Conservation (phyloP, 2,113 vertebrate species). For the Ia io region DNA sequence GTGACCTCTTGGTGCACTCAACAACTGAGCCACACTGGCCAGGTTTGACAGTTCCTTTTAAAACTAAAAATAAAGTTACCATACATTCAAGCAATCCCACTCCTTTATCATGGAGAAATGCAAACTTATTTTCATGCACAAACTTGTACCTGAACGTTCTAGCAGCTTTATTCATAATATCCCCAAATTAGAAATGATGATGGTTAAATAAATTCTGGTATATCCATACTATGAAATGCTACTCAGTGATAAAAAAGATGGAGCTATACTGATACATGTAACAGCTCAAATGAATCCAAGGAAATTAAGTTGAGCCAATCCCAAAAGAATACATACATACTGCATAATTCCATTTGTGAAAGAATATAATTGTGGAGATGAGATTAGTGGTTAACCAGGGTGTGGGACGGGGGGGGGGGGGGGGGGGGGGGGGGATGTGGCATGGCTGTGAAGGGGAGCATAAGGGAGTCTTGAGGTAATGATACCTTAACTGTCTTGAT, state of each 20-base stretch:
- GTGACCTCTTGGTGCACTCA: too few species aligned
- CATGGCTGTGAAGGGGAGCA: background rate
- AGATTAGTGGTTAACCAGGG: background rate
- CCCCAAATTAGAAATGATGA: background rate
- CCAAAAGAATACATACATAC: background rate
- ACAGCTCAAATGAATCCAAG: background rate
- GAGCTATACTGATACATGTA: background rate
- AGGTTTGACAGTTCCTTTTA: background rate
- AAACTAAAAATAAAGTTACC: background rate
- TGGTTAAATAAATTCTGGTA: background rate
- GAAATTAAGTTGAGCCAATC: background rate
- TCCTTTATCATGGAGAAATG: background rate
- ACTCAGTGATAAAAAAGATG: background rate
- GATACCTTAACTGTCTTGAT: background rate
- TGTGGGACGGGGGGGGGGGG: too few species aligned
- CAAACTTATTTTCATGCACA: background rate
- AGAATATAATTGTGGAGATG: background rate
- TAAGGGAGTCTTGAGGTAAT: background rate
- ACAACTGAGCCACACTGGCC: too few species aligned
- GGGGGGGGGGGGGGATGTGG: background rate
- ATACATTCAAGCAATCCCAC: background rate
- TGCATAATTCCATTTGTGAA: background rate
- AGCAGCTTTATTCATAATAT: background rate
- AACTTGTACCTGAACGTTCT: background rate
- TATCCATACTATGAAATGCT: background rate